phyloP scores from a whole-genome alignment of 2,888 invertebrate genomes.

The Calliphora vomitoria region DNA sequence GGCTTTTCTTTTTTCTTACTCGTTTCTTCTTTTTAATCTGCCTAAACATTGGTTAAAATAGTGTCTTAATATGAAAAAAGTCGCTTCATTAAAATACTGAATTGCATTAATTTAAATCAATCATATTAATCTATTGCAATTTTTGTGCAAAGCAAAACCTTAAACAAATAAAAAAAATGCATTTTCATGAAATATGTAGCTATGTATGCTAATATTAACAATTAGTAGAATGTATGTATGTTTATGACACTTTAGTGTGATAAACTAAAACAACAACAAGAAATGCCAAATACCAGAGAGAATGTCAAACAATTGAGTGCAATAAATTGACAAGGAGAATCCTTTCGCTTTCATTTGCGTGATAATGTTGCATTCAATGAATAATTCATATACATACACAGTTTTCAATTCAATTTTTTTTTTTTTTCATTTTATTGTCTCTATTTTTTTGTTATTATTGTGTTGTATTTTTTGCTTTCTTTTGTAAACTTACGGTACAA shows the following conservation, averaged over 20 bases:
- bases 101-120: too few species aligned
- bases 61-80: too few species aligned
- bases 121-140: too few species aligned
- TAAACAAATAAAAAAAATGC: too few species aligned
- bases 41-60: too few species aligned
- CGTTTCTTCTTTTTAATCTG: too few species aligned
- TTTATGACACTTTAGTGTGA: slow-evolving; percentile 10
- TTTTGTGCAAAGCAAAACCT: too few species aligned
- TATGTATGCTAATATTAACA: not conserved
- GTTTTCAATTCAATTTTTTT: slow-evolving; percentile 28
- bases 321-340: slow-evolving; percentile 49
- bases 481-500: slow-evolving; percentile 42
- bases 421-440: slow-evolving; percentile 25
- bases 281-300: slow-evolving; percentile 11
- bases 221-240: slow-evolving; percentile 27
- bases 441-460: slow-evolving; percentile 12
- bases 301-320: slow-evolving; percentile 19
- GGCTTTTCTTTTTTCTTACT: too few species aligned
- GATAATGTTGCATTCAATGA: slow-evolving; percentile 64
- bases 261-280: not conserved
- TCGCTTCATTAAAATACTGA: too few species aligned
- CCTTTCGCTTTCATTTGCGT: slow-evolving; percentile 72
- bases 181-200: too few species aligned
- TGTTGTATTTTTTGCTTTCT: slow-evolving; percentile 42
- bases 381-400: slow-evolving; percentile 54